A percentile compares a stretch with the other conserved stretches of the same genome.
phyloP scores from a whole-genome alignment of 2,888 invertebrate genomes.

The Adela reaumurella region DNA sequence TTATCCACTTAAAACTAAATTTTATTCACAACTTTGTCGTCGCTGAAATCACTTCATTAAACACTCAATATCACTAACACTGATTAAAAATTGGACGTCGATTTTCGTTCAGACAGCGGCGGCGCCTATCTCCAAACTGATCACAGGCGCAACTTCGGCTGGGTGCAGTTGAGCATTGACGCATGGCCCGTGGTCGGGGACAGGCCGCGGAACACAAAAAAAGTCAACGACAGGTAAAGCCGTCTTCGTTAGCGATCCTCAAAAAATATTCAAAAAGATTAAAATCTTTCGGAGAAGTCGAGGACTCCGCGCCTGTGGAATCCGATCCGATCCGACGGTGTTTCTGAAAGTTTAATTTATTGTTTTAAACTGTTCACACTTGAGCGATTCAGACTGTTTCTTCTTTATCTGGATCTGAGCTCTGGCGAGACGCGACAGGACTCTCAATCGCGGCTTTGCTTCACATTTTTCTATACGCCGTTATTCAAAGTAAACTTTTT shows the following conservation, averaged over 20 bases:
- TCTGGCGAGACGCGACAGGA: too few relatives aligned
- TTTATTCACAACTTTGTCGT: too few relatives aligned
- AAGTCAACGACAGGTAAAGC: slow-evolving; percentile 37
- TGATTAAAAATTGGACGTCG: slow-evolving; percentile 15
- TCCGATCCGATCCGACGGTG: slow-evolving; percentile 26
- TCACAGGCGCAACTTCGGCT: slow-evolving; percentile 28
- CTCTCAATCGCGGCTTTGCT: too few relatives aligned
- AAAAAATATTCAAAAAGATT: slow-evolving; percentile 31
- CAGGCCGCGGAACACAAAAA: slow-evolving; percentile 23
- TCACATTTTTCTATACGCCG: too few relatives aligned
- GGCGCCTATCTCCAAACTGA: slow-evolving; percentile 24
- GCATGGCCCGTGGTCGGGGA: slow-evolving; percentile 20
- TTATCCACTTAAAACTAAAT: too few relatives aligned
- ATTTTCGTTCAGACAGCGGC: slow-evolving; percentile 29
- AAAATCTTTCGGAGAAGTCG: slow-evolving; percentile 44
- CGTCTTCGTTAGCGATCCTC: slow-evolving; percentile 45
- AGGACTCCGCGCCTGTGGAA: slow-evolving; percentile 19
- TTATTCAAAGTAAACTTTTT: too few relatives aligned
- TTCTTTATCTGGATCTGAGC: too few relatives aligned
- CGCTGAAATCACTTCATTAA: too few relatives aligned
- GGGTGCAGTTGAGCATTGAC: slow-evolving; percentile 17
- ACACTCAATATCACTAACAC: too few relatives aligned
- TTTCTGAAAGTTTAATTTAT: slow-evolving; percentile 31
- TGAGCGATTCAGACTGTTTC: slow-evolving; percentile 17
- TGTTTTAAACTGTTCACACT: slow-evolving; percentile 41